These are phyloP conservation scores for Chloebia gouldiae DNA, from an alignment of 2,113 vertebrate species.

Conservation along the genomic window DNA sequence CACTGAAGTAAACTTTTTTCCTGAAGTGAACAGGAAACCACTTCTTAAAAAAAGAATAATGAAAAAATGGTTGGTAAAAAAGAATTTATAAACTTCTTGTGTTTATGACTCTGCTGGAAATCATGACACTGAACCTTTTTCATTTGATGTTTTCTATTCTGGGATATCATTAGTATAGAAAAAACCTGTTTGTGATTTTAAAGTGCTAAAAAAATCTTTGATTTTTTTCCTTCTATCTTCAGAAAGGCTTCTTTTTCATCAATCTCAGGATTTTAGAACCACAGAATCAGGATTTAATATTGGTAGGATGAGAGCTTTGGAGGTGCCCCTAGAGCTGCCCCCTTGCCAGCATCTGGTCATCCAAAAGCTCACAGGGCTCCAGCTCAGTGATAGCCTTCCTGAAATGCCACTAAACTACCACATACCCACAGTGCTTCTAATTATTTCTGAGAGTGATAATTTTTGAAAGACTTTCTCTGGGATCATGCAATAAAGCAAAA, in stretches of 20 bases:
- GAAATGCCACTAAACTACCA: background rate
- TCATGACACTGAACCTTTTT: background rate
- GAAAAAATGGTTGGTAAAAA: background rate
- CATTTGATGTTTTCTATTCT: background rate
- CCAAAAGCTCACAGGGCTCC: background rate
- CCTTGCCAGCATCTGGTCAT: background rate
- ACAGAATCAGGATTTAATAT: background rate
- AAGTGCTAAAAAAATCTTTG: background rate
- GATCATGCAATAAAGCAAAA: background rate
- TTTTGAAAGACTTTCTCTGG: background rate
- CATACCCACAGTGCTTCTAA: background rate
- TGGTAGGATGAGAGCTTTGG: background rate
- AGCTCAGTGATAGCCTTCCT: background rate
- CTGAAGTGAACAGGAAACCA: background rate
- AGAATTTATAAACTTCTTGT: background rate
- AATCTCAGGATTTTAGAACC: background rate
- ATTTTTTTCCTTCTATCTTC: background rate
- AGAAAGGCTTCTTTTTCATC: background rate
- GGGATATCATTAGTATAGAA: background rate
- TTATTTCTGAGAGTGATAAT: background rate
- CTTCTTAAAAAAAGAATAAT: background rate
- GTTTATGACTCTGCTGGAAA: background rate
- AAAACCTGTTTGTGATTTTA: background rate
- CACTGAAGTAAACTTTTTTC: background rate
- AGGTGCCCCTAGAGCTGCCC: fast-evolving